Percentiles rank a stretch among this genome's conserved stretches.
Evolutionary conservation across 1,140 invertebrate genomes (phyloP).

Genomic region (Drosophila burlai): DNA sequence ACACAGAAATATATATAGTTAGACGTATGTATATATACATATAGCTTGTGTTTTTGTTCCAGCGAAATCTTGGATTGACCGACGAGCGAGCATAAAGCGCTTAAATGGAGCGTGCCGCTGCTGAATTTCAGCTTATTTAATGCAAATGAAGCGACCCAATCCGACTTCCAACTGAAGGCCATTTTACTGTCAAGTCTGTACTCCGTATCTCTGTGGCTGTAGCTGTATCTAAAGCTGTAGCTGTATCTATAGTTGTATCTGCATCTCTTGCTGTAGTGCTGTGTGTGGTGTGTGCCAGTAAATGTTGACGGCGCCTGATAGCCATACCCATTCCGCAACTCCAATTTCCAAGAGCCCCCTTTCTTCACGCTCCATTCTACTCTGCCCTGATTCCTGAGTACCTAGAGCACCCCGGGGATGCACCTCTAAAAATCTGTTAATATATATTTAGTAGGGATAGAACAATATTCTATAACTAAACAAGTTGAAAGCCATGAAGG

Average conservation of each 20-base stretch:
- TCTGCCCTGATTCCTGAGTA: neutral
- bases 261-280: neutral
- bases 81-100: conserved; percentile 65
- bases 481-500: neutral
- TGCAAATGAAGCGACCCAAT: conserved; percentile 81
- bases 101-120: conserved; percentile 77
- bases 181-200: conserved; percentile 72
- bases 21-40: neutral
- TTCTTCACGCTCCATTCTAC: conserved; percentile 13
- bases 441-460: too few relatives aligned
- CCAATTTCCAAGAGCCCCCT: conserved; percentile 3
- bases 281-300: conserved; percentile 7
- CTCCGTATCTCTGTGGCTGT: neutral
- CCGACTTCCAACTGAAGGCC: conserved; percentile 45
- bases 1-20: neutral
- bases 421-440: neutral
- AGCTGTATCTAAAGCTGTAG: neutral
- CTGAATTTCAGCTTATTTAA: conserved; percentile 85
- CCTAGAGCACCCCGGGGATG: neutral
- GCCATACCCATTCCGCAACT: conserved; percentile 31
- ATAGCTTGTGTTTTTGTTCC: conserved; percentile 45
- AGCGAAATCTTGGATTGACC: conserved; percentile 58
- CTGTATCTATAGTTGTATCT: neutral
- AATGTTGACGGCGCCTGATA: conserved; percentile 59
- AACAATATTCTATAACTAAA: too few relatives aligned